A percentile compares a stretch with the other conserved stretches of the same genome.
phyloP scores from a whole-genome alignment of 2,888 invertebrate genomes.

The Nomada ferruginata region DNA sequence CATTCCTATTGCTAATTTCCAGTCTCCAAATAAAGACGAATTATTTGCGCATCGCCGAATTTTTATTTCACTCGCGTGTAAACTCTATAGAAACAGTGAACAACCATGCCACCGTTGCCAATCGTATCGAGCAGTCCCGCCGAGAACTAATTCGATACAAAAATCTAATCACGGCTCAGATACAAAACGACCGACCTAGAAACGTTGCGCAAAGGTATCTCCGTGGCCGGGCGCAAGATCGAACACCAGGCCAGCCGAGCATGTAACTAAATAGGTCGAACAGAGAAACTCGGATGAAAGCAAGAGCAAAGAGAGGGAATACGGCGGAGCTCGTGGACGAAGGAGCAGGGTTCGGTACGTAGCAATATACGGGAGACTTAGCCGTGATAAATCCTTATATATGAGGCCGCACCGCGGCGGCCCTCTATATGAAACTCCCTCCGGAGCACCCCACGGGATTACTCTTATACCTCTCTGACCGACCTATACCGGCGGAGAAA shows the following conservation, averaged over 20 bases:
- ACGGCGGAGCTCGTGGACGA: constrained; percentile 48
- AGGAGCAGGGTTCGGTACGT: constrained; percentile 78
- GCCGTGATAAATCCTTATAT: constrained; percentile 84
- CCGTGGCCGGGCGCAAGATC: constrained; percentile 24
- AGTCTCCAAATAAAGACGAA: too few relatives aligned
- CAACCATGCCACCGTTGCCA: too few relatives aligned
- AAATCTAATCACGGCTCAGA: constrained; percentile 15
- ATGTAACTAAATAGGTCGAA: constrained; percentile 37
- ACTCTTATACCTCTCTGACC: constrained; percentile 76
- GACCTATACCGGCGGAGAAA: constrained; percentile 67
- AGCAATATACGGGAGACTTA: constrained; percentile 84
- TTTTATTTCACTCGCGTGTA: too few relatives aligned
- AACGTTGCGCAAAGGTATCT: constrained; percentile 22
- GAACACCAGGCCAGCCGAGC: constrained; percentile 47
- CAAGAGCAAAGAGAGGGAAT: constrained; percentile 32
- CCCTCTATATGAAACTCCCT: constrained; percentile 82
- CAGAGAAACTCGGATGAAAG: constrained; percentile 26
- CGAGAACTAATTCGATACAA: background rate
- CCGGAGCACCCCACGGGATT: constrained; percentile 81
- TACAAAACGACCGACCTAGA: constrained; percentile 45
- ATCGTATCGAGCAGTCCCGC: too few relatives aligned
- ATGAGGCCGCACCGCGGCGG: constrained; percentile 82
- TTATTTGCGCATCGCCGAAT: too few relatives aligned
- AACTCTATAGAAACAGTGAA: too few relatives aligned
- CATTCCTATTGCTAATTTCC: too few relatives aligned